Evolutionary conservation across 2,888 invertebrate genomes (phyloP), one percentile per base, ranked within the genome.

Genomic region (Orthosia incerta): DNA sequence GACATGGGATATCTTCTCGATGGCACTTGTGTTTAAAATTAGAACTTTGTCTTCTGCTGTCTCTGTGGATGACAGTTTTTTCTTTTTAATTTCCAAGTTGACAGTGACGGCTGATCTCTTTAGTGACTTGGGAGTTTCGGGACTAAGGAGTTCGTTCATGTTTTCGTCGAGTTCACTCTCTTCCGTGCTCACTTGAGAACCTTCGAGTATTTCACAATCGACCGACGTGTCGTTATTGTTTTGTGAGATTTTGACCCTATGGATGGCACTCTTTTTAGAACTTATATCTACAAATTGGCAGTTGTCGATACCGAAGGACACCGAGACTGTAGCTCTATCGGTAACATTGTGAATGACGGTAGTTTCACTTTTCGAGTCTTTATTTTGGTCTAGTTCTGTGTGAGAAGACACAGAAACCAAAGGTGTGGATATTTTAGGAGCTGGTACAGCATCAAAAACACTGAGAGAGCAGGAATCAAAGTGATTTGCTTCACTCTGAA

Each of bases 1-100:
- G 93, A 95, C 94, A 92, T 95, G 93, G 71, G 94, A 93, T 86
- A 95, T 90, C 90, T 93, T 94, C 87, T 94, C 93, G 90, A 94
- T 93, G 91, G 94, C 94, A 90, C 94, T 91, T 86, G 94, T 94
- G 74, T 96, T 96, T 90, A 95, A 95, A 96, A 95, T 95, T 91
- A 95, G 96, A 96, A 96, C 91, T 90, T 93, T 95, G 89, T 93
- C 90, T 89, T 93, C 93, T 89, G 83, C 82, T 76, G 82, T 88
- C 85, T 89, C 88, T 80, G 78, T 76, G 72, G 76, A 61, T 89
- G 93, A 88, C 89, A 90, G 76, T 79, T 92, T 94, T 86, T 92
- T 92, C 89, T 93, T 95, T 93, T 95, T 95, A 84, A 95, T 94
- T 93, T 95, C 95, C 87, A 95, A 86, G 84, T 91, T 95, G 88